A percentile compares a stretch with the other conserved stretches of the same genome.
phyloP scores from a whole-genome alignment of 1,140 invertebrate genomes.

The Amphibalanus amphitrite region DNA sequence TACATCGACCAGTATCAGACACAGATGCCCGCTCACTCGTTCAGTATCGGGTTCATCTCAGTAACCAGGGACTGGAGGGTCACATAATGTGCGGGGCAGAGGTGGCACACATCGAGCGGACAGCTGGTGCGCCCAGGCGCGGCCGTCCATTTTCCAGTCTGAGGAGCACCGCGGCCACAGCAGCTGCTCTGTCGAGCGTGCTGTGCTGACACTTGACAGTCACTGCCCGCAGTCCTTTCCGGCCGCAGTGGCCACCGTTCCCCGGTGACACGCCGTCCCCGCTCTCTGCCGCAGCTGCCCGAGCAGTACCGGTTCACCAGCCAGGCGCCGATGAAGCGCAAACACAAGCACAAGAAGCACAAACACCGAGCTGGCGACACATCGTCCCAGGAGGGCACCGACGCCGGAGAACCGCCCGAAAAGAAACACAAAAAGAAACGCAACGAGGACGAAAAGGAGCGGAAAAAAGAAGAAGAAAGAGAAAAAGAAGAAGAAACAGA shows the following conservation, averaged over 20 bases:
- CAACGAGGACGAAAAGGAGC: conserved; percentile 83
- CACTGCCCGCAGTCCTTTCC: too few species aligned
- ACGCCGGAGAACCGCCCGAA: conserved; percentile 55
- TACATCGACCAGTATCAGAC: too few species aligned
- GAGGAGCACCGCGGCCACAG: too few species aligned
- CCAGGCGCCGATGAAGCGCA: conserved; percentile 63
- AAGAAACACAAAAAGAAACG: conserved; percentile 95
- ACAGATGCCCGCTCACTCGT: too few species aligned
- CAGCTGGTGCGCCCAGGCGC: too few species aligned
- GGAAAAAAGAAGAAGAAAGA: conserved; percentile 91
- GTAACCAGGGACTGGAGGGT: too few species aligned
- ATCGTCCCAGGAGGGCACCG: conserved; percentile 32
- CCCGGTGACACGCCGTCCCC: conserved; percentile 26
- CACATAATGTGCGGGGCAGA: too few species aligned
- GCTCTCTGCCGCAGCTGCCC: conserved; percentile 36
- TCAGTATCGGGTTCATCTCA: too few species aligned
- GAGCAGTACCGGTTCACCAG: conserved; percentile 89
- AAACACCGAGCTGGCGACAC: conserved; percentile 33
- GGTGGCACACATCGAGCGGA: too few species aligned
- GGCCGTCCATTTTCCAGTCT: too few species aligned
- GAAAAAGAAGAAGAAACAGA: conserved; percentile 76
- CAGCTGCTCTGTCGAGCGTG: too few species aligned
- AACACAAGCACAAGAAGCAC: conserved; percentile 80
- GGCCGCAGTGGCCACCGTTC: conserved; percentile 18
- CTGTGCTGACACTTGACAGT: too few species aligned